These are phyloP conservation scores for Drosophila insularis DNA, from an alignment of 1,140 invertebrate genomes.

Conservation along the genomic window DNA sequence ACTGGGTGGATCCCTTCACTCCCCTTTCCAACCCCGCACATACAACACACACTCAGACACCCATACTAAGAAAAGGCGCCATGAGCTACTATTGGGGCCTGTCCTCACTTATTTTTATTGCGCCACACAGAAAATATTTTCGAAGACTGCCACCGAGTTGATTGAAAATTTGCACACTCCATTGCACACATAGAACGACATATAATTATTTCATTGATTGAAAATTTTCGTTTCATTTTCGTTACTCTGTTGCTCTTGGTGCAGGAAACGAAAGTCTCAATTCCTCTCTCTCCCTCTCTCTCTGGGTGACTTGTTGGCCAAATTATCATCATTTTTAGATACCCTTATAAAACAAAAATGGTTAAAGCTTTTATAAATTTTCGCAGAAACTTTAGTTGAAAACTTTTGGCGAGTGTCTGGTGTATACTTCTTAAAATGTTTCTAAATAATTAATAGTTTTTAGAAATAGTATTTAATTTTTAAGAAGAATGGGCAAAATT, in stretches of 20 bases:
- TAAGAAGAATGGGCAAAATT: too few relatives aligned
- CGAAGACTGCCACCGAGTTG: constrained; percentile 21
- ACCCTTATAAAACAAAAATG: not conserved
- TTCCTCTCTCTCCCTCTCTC: not conserved
- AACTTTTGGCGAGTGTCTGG: too few relatives aligned
- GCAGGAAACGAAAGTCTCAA: constrained; percentile 19
- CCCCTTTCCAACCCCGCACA: not conserved
- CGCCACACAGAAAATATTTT: constrained; percentile 18
- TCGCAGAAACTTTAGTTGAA: too few relatives aligned
- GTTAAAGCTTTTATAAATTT: too few relatives aligned
- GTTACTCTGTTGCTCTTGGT: constrained; percentile 8
- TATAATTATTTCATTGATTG: constrained; percentile 57
- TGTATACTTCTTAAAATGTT: too few relatives aligned
- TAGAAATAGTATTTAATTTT: too few relatives aligned
- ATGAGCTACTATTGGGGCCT: constrained; percentile 5
- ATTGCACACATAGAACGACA: constrained; percentile 38
- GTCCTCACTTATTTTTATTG: constrained; percentile 19
- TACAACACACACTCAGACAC: not conserved
- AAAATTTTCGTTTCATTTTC: constrained; percentile 23
- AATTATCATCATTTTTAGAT: not conserved
- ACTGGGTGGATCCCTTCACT: not conserved
- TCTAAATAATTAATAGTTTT: too few relatives aligned
- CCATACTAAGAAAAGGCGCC: not conserved
- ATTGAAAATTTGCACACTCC: constrained; percentile 56
- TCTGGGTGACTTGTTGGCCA: not conserved